Conservation (phyloP, 2,888 invertebrate genomes). For the Elegia similella region DNA sequence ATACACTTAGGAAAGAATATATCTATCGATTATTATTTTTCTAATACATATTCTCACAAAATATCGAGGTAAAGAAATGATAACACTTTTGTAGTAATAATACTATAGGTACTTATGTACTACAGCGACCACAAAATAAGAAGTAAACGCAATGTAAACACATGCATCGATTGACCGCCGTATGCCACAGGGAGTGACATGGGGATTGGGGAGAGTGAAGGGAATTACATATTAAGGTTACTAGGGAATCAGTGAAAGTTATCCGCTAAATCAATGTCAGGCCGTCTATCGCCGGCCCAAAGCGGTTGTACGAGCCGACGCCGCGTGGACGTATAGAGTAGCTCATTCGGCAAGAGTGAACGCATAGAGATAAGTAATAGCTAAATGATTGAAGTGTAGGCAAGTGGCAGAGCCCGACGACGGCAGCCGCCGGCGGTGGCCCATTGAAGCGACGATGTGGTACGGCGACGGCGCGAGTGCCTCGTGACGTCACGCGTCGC, state of each 20-base stretch:
- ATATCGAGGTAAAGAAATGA: too few species aligned
- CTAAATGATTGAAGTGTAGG: conserved; percentile 44
- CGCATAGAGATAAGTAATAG: conserved; percentile 44
- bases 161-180: conserved; percentile 8
- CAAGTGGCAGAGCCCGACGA: conserved; percentile 29
- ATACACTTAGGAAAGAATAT: too few species aligned
- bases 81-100: too few species aligned
- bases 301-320: conserved; percentile 17
- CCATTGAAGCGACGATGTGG: conserved; percentile 44
- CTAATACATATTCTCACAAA: too few species aligned
- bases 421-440: conserved; percentile 29
- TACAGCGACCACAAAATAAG: not conserved
- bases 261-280: conserved; percentile 10
- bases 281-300: not conserved
- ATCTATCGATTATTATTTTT: too few species aligned
- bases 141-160: not conserved
- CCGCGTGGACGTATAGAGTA: conserved; percentile 37
- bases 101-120: too few species aligned
- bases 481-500: conserved; percentile 63
- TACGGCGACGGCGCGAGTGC: conserved; percentile 57
- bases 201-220: conserved; percentile 12
- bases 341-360: conserved; percentile 33
- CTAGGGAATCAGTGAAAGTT: conserved; percentile 17
- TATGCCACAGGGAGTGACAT: conserved; percentile 6
- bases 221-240: conserved; percentile 14